Evolutionary conservation across 2,888 invertebrate species (phyloP), one percentile per base, ranked within the genome.

Genomic region (Exephanes ischioxanthus): DNA sequence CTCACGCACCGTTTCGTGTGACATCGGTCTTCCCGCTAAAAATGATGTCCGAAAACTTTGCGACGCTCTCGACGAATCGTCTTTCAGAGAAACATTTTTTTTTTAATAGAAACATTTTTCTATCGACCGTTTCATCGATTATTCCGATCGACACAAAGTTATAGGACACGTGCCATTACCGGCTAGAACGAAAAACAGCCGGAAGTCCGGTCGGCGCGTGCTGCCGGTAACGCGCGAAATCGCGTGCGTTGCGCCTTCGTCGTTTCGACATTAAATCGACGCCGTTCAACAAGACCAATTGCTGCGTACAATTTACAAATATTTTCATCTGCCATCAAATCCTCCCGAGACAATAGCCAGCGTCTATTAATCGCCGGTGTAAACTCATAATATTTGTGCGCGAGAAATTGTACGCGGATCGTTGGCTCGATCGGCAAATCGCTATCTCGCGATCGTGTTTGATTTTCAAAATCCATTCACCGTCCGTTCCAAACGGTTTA

Each of bases 351-450:
- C 26, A 30, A 68, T 37, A 7, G 26, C 11, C 11, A 14, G 22
- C 7, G 70, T 14, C 6, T n/a, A 22, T 41, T 9, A 45, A 55
- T 75, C 45, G 37, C 30, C 26, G 53, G 45, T 9, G 11, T 33
- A 26, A n/a, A 70, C 45, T 72, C 67, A 80, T 80, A 67, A 80
- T 80, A 80, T 80, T 80, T 67, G 80, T 73, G 30, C 66, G 19
- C 53, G 80, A 48, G 11, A 26, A 30, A 71, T n/a, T 26, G 3
- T 9, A 63, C 37, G 19, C 37, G 19, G n/a, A 71, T 63, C 63
- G 3, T 16, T 33, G 55, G 9, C 9, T 48, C 2, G n/a, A 26
- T 75, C 66, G 14, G 3, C 45, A 6, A n/a, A 72, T 68, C 14
- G 30, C 51, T 41, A 73, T 6, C 30, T 53, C 33, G 72, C 16